A percentile compares a stretch with the other conserved stretches of the same genome.
Conservation (phyloP, 2,113 vertebrate species). For the Empidonax alnorum region DNA sequence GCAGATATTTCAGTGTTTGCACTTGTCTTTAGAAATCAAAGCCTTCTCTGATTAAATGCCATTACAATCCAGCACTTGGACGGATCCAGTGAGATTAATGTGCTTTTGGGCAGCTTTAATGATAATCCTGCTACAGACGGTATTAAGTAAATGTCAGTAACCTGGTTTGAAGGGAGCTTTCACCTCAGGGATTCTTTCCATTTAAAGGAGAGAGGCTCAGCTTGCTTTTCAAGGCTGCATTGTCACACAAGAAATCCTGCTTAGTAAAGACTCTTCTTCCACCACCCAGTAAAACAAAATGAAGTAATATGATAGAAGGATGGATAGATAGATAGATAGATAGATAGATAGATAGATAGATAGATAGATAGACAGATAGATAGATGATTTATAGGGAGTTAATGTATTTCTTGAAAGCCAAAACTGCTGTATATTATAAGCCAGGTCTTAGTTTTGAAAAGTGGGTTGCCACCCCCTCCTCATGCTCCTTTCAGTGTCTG, state of each 20-base stretch:
- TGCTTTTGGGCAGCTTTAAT: conserved; percentile 66
- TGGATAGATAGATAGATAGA: too few relatives aligned
- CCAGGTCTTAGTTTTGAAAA: neutral
- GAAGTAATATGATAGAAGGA: neutral
- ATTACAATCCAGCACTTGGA: conserved; percentile 61
- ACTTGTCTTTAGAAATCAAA: conserved; percentile 75
- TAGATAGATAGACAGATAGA: too few relatives aligned
- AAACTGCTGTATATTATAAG: neutral
- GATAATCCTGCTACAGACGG: conserved; percentile 63
- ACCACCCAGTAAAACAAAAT: neutral
- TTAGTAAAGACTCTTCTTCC: neutral
- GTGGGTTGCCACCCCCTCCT: neutral
- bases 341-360: too few relatives aligned
- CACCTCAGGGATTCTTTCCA: conserved; percentile 64
- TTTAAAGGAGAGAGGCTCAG: conserved; percentile 50
- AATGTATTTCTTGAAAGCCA: conserved; percentile 17
- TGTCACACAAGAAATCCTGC: conserved; percentile 50
- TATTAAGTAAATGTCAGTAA: conserved; percentile 71
- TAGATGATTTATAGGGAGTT: neutral
- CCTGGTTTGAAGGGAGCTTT: conserved; percentile 64
- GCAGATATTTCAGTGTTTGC: conserved; percentile 63
- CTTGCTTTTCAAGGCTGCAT: conserved; percentile 38
- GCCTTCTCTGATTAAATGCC: conserved; percentile 71
- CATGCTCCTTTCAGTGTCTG: neutral
- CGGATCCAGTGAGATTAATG: conserved; percentile 67